Conservation (phyloP, 2,888 invertebrate genomes). For the Ophonus ardosiacus region DNA sequence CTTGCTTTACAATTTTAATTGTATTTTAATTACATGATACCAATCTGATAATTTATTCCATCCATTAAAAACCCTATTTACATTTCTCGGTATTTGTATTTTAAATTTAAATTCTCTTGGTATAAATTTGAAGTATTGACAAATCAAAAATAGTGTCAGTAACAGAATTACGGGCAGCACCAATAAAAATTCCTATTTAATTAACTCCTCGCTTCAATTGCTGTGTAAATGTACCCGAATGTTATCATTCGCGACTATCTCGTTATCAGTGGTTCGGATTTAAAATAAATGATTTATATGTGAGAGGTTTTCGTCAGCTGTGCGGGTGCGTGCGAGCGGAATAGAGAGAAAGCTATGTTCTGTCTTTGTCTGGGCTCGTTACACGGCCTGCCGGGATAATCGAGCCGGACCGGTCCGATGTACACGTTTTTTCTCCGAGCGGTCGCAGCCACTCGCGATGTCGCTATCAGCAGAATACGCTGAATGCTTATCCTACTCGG, state of each 20-base stretch:
- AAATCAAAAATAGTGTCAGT: conserved; percentile 4
- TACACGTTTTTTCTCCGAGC: conserved; percentile 22
- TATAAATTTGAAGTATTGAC: not conserved
- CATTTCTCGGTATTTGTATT: not conserved
- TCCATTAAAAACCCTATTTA: not conserved
- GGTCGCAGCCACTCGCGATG: not conserved
- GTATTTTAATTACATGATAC: not conserved
- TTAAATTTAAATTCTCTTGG: not conserved
- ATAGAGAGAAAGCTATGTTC: not conserved
- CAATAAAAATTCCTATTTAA: conserved; percentile 33
- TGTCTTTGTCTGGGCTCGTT: conserved; percentile 38
- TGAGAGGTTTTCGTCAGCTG: conserved; percentile 45
- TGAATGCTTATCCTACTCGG: conserved; percentile 17
- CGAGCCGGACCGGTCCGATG: conserved; percentile 43
- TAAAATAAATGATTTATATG: conserved; percentile 52
- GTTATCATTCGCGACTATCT: conserved; percentile 42
- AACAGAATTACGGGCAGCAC: not conserved
- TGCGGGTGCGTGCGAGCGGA: not conserved
- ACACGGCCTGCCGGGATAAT: conserved; percentile 38
- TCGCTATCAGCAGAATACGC: conserved; percentile 32
- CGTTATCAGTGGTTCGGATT: not conserved
- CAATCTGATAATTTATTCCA: not conserved
- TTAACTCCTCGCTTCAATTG: conserved; percentile 7
- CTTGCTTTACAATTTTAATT: not conserved
- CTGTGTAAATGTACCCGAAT: conserved; percentile 1